Evolutionary conservation across 2,888 invertebrate species (phyloP).

Genomic region (Coecobrya sp.): DNA sequence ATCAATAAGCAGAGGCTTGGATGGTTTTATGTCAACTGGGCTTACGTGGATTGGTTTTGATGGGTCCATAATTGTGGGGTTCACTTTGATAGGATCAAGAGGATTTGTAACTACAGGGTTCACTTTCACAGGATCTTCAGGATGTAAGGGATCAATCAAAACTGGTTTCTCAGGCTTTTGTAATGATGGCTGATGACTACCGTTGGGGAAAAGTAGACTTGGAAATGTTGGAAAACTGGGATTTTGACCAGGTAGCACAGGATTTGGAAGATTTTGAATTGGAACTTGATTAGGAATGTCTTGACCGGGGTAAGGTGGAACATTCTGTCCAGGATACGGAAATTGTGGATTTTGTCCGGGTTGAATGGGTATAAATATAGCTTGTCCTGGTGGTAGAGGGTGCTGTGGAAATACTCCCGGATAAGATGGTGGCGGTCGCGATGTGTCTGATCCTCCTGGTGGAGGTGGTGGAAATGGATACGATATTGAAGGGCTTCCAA

Average conservation of each 20-base stretch:
- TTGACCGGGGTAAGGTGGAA: slow-evolving; percentile 42
- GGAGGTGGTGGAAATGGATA: background rate
- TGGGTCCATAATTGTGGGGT: slow-evolving; percentile 51
- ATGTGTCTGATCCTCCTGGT: background rate
- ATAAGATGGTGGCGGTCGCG: background rate
- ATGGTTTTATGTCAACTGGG: slow-evolving; percentile 26
- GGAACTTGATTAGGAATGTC: slow-evolving; percentile 1
- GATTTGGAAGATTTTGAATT: slow-evolving; percentile 54
- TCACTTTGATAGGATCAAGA: slow-evolving; percentile 69
- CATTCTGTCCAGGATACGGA: slow-evolving; percentile 25
- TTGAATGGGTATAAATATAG: slow-evolving; percentile 21
- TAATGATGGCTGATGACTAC: background rate
- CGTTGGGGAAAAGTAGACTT: background rate
- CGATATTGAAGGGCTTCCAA: slow-evolving; percentile 3
- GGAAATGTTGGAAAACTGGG: background rate
- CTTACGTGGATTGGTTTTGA: slow-evolving; percentile 41
- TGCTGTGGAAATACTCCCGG: slow-evolving; percentile 14
- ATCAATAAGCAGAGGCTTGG: slow-evolving; percentile 17
- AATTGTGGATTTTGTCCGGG: slow-evolving; percentile 51
- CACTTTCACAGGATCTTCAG: slow-evolving; percentile 63
- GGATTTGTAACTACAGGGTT: slow-evolving; percentile 55
- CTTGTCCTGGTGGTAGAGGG: slow-evolving; percentile 5
- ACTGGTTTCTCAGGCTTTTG: slow-evolving; percentile 14
- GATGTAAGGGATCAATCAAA: slow-evolving; percentile 56
- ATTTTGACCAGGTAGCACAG: slow-evolving; percentile 43